Evolutionary conservation across 2,113 vertebrate genomes (phyloP), one percentile per base, ranked within the genome.

Genomic region (Otus sunia): DNA sequence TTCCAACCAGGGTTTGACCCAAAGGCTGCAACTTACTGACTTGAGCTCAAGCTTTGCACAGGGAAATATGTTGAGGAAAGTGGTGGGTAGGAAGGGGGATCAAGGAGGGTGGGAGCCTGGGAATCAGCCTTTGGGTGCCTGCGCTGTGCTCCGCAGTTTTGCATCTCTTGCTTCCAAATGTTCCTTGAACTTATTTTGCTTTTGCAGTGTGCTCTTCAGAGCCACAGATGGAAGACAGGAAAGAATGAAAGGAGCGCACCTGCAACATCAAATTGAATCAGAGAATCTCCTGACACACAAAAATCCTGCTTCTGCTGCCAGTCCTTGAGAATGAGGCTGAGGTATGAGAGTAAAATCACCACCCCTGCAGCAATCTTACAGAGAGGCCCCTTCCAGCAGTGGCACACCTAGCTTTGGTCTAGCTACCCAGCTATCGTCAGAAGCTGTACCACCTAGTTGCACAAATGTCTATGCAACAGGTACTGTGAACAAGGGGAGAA

Each of bases 181-280:
- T 18, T 43, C 67, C 78, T 34, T 56, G 30, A 20, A 37, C 27
- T 45, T 47, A 47, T 47, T 59, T 36, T 72, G 34, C 22, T 60
- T 34, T 20, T 7, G 25, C 60, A 59, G 17, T 3, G 8, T 1
- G 1, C 56, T 39, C 62, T 41, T n/a, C 41, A 75, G 52, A n/a
- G 5, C 66, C 32, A 25, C 0, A 5, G 36, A 14, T 5, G 12
- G 36, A 23, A 59, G 27, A 59, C 6, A 27, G 39, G n/a, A 19
- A 25, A 22, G 21, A 59, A 15, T 2, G 6, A n/a, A 0, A 60
- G n/a, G 30, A 8, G 10, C 14, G 30, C 10, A 47, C 41, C 36
- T 37, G 39, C 55, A 74, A 22, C 5, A 6, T 12, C 36, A 77
- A 39, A 74, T 5, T 4, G 18, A 49, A 26, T 5, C 8, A 11